A percentile compares a stretch with the other conserved stretches of the same genome.
phyloP scores from a whole-genome alignment of 2,797 vertebrate species.

The Melanotaenia trifasciata region DNA sequence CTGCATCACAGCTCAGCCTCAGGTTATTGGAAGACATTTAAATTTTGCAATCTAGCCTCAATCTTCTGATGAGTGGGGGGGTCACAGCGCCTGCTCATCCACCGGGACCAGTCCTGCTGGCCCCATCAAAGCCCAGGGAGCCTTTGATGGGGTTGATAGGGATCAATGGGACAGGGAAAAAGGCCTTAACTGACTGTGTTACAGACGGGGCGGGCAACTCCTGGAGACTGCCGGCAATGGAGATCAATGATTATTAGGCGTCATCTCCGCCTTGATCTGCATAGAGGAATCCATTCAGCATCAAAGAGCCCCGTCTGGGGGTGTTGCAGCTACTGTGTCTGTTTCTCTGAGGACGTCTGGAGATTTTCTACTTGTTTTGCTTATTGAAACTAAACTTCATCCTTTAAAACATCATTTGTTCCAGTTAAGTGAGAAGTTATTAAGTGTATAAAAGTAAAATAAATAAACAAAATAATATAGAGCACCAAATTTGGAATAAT shows the following conservation, averaged over 20 bases:
- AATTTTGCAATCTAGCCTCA: conserved; percentile 10
- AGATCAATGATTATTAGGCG: conserved; percentile 74
- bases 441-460: neutral
- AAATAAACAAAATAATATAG: too few relatives aligned
- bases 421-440: neutral
- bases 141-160: conserved; percentile 80
- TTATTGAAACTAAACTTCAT: neutral
- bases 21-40: conserved; percentile 9
- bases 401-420: neutral
- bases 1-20: neutral
- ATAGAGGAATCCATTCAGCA: conserved; percentile 49
- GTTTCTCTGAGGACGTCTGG: conserved; percentile 1
- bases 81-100: conserved; percentile 61
- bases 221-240: conserved; percentile 59
- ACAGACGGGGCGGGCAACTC: conserved; percentile 74
- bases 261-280: conserved; percentile 67
- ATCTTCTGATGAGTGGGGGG: conserved; percentile 38
- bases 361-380: neutral
- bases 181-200: conserved; percentile 75
- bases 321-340: conserved; percentile 5
- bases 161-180: conserved; percentile 77
- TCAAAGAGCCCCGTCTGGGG: conserved; percentile 19
- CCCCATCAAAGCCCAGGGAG: conserved; percentile 70
- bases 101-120: conserved; percentile 66
- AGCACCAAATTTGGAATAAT: too few relatives aligned